Evolutionary conservation across 2,797 vertebrate species (phyloP), one percentile per base, ranked within the genome.

Genomic region (Sebastes melanostomus): DNA sequence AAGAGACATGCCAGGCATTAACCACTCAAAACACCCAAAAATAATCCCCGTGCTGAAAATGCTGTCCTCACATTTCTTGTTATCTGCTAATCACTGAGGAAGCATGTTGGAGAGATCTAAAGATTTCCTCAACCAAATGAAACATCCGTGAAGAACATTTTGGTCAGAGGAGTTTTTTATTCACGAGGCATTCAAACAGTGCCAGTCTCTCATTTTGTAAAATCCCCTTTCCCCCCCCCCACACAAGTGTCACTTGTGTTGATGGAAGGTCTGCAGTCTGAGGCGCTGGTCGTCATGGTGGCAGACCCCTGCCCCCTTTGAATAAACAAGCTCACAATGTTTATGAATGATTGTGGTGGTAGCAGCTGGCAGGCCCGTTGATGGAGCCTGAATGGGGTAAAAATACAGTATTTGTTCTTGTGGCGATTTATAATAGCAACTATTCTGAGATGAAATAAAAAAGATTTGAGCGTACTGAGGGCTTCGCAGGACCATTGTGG

Each of bases 211-310:
- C 66, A 22, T 85, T 90, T 78, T 71, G 50, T 77, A 24, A 75
- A 78, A 62, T 14, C 34, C 34, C 42, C 36, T 32, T 27, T 13
- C 6, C 3, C 38, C 30, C 24, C 24, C 30, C 12, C 4, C 4
- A 13, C 54, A 80, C 68, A 81, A 86, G 75, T 85, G 83, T 86
- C 73, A 75, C 71, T 88, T 83, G 80, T 88, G 78, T 68, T 29
- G 72, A 86, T 60, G 82, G 85, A 74, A 89, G 79, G 84, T 81
- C 83, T 75, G 75, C 58, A 36, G 83, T 83, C 84, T 81, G 89
- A 86, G 82, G 72, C 38, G 8, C 66, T 81, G 88, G 92, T 91
- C 80, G 89, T 89, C 93, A 92, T 94, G 92, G 92, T 78, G 90
- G 88, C 89, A 80, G 86, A 82, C 80, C 91, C 87, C 82, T 79